Conservation (phyloP, 2,113 vertebrate genomes). For the Chroicocephalus ridibundus region DNA sequence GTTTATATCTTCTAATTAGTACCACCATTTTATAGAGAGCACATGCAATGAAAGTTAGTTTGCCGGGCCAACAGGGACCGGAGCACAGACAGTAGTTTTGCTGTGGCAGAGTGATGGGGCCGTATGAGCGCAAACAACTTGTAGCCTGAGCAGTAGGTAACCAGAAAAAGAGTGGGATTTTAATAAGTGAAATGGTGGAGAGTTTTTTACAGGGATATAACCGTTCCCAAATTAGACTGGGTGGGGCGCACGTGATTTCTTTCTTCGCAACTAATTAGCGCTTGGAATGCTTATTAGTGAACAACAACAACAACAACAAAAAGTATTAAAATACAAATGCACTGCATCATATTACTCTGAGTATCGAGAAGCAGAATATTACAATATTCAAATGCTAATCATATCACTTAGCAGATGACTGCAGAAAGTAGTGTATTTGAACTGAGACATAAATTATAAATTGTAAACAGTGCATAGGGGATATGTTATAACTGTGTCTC, state of each 20-base stretch:
- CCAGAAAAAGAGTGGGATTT: conserved; percentile 67
- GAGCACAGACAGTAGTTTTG: conserved; percentile 40
- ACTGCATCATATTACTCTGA: conserved; percentile 46
- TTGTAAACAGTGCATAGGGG: conserved; percentile 89
- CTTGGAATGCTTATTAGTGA: conserved; percentile 62
- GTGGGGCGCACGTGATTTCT: conserved; percentile 56
- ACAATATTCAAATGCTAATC: conserved; percentile 82
- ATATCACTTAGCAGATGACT: conserved; percentile 90
- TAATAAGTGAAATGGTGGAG: conserved; percentile 66
- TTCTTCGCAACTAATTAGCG: conserved; percentile 66
- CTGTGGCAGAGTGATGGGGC: conserved; percentile 46
- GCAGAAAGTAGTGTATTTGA: conserved; percentile 88
- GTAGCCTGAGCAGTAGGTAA: conserved; percentile 73
- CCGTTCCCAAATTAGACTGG: conserved; percentile 64
- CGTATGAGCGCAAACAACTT: conserved; percentile 27
- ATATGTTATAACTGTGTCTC: conserved; percentile 81
- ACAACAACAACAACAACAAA: neutral
- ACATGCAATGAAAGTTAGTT: conserved; percentile 78
- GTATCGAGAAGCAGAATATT: conserved; percentile 65
- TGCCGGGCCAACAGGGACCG: conserved; percentile 73
- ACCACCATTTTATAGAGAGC: conserved; percentile 75
- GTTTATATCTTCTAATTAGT: conserved; percentile 84
- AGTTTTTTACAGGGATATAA: conserved; percentile 54
- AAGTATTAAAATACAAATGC: conserved; percentile 60
- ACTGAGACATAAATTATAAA: conserved; percentile 93